Conservation (phyloP, 2,888 invertebrate genomes). For the Adelphocoris suturalis region DNA sequence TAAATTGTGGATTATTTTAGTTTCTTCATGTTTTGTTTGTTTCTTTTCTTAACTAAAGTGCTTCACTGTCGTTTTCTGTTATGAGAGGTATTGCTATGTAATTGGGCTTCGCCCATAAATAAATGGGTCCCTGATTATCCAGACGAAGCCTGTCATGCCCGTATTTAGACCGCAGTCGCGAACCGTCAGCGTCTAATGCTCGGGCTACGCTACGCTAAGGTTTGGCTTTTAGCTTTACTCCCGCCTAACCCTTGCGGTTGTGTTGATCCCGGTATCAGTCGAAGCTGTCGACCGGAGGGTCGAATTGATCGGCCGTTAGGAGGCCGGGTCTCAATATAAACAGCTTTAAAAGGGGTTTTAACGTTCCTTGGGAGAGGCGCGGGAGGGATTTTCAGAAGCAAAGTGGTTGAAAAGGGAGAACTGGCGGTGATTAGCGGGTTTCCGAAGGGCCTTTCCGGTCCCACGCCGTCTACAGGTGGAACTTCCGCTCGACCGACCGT, state of each 20-base stretch:
- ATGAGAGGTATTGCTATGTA: too few species aligned
- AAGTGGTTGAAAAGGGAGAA: conserved; percentile 32
- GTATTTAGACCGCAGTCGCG: too few species aligned
- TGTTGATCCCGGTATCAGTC: conserved; percentile 19
- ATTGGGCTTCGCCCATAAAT: too few species aligned
- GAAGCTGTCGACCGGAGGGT: background rate
- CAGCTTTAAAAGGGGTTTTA: conserved; percentile 23
- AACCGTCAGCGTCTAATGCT: too few species aligned
- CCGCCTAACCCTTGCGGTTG: background rate
- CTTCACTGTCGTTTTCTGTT: too few species aligned
- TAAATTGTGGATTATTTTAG: too few species aligned
- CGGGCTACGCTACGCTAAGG: too few species aligned
- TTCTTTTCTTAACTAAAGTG: too few species aligned
- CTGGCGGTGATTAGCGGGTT: conserved; percentile 36
- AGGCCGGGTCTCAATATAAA: conserved; percentile 26
- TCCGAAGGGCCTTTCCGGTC: conserved; percentile 51
- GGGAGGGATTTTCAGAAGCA: conserved; percentile 41
- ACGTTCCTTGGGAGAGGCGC: conserved; percentile 29
- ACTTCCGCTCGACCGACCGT: conserved; percentile 43
- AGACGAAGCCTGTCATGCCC: too few species aligned
- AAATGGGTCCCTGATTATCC: too few species aligned
- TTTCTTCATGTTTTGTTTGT: too few species aligned
- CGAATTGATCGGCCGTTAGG: conserved; percentile 39
- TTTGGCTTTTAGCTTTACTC: too few species aligned
- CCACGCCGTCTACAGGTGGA: conserved; percentile 60